Percentiles rank a stretch among this genome's conserved stretches.
Evolutionary conservation across 2,113 vertebrate species (phyloP).

Genomic region (Peromyscus maniculatus): DNA sequence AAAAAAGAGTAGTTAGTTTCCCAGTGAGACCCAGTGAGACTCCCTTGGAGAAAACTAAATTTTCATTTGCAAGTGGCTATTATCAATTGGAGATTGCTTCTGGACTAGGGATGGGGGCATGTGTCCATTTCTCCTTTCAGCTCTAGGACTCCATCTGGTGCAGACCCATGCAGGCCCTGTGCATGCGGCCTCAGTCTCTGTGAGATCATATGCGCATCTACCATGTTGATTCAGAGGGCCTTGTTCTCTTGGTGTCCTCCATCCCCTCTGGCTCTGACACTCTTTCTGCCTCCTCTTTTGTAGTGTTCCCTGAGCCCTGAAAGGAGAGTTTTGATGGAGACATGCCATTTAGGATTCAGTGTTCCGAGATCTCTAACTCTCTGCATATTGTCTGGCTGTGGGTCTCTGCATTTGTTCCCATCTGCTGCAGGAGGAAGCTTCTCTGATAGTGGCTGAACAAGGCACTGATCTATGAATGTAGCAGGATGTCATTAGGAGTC

Average conservation of each 20-base stretch:
- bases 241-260: not conserved
- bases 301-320: not conserved
- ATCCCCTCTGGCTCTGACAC: not conserved
- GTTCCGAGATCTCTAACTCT: not conserved
- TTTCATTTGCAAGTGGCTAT: not conserved
- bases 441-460: not conserved
- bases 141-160: not conserved
- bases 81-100: not conserved
- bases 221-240: not conserved
- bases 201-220: not conserved
- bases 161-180: not conserved
- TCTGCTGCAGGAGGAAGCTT: not conserved
- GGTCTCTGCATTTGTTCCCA: not conserved
- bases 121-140: not conserved
- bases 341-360: not conserved
- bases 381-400: not conserved
- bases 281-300: not conserved
- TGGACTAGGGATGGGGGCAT: not conserved
- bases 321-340: not conserved
- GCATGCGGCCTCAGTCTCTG: not conserved
- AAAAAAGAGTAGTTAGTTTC: not conserved
- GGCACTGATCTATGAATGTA: not conserved
- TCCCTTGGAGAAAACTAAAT: not conserved
- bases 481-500: not conserved
- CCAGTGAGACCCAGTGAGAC: not conserved